These are phyloP conservation scores for Trissolcus japonicus DNA, from an alignment of 2,888 invertebrate species.

Conservation along the genomic window DNA sequence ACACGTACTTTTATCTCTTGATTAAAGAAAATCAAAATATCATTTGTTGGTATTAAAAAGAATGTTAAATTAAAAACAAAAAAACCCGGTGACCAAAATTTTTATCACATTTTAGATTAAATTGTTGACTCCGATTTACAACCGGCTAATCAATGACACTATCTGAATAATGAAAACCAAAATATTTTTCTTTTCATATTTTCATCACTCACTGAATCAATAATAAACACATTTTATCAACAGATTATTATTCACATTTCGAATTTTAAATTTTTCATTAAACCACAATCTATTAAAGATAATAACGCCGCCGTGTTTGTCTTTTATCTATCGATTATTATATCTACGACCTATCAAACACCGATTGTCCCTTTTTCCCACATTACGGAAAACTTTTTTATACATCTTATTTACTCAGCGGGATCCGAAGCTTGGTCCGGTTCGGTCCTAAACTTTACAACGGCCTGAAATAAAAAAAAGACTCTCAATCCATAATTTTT, in stretches of 20 bases:
- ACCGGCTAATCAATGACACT: no score
- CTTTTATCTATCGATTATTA: slow-evolving; percentile 28
- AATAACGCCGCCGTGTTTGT: slow-evolving; percentile 13
- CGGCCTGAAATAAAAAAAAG: slow-evolving; percentile 13
- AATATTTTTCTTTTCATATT: no score
- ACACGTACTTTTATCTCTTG: no score
- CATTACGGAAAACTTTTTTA: slow-evolving; percentile 35
- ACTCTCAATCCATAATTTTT: background rate
- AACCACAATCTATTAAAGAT: slow-evolving; percentile 16
- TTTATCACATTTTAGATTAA: no score
- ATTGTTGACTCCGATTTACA: no score
- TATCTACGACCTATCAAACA: slow-evolving; percentile 16
- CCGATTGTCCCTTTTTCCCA: slow-evolving; percentile 19
- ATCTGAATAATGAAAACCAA: no score
- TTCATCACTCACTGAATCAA: background rate
- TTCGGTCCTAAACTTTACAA: slow-evolving; percentile 3
- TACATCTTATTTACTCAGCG: slow-evolving; percentile 17
- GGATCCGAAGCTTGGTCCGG: slow-evolving; percentile 5
- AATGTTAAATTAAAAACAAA: no score
- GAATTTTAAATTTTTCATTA: background rate
- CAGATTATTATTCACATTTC: slow-evolving; percentile 2
- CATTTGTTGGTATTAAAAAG: no score
- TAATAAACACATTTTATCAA: background rate
- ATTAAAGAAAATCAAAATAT: no score
- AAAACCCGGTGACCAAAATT: no score